Percentiles rank a stretch among this genome's conserved stretches.
phyloP scores from a whole-genome alignment of 2,888 invertebrate species.

The Amblyjoppa proteus region DNA sequence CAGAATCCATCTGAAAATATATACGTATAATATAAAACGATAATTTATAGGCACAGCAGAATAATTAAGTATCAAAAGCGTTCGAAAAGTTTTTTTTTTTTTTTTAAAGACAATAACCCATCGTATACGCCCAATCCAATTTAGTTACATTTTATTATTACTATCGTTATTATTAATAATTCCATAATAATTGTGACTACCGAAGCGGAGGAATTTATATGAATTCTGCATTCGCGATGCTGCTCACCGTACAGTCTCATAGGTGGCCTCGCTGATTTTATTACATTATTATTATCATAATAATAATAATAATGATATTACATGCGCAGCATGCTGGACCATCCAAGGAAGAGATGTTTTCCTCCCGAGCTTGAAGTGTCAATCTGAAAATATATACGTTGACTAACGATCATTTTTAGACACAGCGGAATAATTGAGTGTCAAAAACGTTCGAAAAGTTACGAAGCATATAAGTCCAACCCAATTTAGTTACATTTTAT shows the following conservation, averaged over 20 bases:
- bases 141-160: not conserved
- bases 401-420: not conserved
- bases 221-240: too few species aligned
- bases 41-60: not conserved
- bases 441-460: not conserved
- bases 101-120: too few species aligned
- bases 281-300: too few species aligned
- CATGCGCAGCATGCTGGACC: constrained; percentile 6
- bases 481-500: too few species aligned
- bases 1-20: constrained; percentile 19
- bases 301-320: not conserved
- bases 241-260: too few species aligned
- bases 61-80: not conserved
- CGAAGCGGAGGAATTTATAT: not conserved
- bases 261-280: too few species aligned
- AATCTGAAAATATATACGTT: constrained; percentile 11
- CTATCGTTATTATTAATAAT: not conserved
- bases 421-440: not conserved
- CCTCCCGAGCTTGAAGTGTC: constrained; percentile 7
- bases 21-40: not conserved
- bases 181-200: not conserved
- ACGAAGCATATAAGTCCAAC: not conserved
- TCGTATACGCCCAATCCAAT: too few species aligned
- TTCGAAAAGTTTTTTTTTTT: not conserved
- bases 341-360: constrained; percentile 7